These are phyloP conservation scores for Cylindroiulus punctatus DNA, from an alignment of 2,888 invertebrate species.

Conservation along the genomic window DNA sequence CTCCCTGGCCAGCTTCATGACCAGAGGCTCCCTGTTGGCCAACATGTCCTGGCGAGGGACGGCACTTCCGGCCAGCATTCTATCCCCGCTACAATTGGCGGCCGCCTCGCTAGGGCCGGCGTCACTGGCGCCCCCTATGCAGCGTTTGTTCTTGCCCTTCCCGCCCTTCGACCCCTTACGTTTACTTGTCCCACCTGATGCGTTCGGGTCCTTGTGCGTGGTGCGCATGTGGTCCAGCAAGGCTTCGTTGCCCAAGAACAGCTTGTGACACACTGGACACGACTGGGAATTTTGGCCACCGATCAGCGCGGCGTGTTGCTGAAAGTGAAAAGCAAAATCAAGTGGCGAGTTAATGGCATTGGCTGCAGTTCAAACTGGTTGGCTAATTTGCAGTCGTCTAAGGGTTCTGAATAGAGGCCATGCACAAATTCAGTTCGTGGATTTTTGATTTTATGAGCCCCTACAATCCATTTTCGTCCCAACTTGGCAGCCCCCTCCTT, in stretches of 20 bases:
- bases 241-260: conserved; percentile 91
- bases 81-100: conserved; percentile 15
- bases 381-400: no score
- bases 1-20: conserved; percentile 39
- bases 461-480: no score
- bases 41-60: conserved; percentile 66
- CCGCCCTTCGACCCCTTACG: conserved; percentile 56
- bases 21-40: conserved; percentile 46
- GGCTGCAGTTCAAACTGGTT: neutral
- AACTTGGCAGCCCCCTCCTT: no score
- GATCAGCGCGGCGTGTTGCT: conserved; percentile 93
- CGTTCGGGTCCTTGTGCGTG: conserved; percentile 91
- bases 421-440: no score
- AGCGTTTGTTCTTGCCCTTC: conserved; percentile 48
- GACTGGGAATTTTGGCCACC: conserved; percentile 91
- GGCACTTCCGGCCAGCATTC: conserved; percentile 65
- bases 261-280: conserved; percentile 93
- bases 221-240: conserved; percentile 97
- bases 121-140: conserved; percentile 55
- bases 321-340: conserved; percentile 69
- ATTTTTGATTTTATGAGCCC: no score
- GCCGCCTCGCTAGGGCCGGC: conserved; percentile 44
- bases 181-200: conserved; percentile 89
- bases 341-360: neutral
- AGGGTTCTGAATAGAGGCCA: no score